These are phyloP conservation scores for Ianthella basta DNA, from an alignment of 37 sponge, comb jelly and placozoan species.

Conservation along the genomic window DNA sequence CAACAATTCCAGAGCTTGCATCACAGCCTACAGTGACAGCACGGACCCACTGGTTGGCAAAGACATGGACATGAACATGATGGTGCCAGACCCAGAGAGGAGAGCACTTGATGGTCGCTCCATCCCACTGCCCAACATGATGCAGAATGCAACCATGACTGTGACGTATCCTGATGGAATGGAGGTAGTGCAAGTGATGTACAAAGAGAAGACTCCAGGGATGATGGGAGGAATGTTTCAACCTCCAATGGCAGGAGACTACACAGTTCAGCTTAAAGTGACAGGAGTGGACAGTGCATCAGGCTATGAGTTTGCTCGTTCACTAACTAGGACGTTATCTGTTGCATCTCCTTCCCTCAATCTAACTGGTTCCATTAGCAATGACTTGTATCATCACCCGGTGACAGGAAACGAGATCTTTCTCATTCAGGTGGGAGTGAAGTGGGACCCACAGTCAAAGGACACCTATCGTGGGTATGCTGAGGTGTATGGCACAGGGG, in stretches of 20 bases:
- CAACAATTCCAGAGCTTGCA: neutral
- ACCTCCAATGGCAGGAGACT: conserved; percentile 8
- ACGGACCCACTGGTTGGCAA: neutral
- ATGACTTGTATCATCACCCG: neutral
- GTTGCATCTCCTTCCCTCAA: conserved; percentile 23
- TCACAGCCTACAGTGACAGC: neutral
- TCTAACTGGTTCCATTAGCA: neutral
- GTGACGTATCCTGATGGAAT: neutral
- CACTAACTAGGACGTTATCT: neutral
- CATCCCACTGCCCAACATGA: no score
- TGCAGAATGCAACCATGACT: neutral
- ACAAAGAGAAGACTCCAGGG: neutral
- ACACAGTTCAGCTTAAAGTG: neutral
- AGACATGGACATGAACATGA: neutral
- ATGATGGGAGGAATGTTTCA: neutral
- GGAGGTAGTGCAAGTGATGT: neutral
- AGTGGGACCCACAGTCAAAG: neutral
- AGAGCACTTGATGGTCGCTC: no score
- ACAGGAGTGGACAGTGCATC: neutral
- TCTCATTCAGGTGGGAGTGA: neutral
- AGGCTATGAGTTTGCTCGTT: conserved; percentile 11
- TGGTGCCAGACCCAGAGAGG: no score
- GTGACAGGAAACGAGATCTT: neutral
- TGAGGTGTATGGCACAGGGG: conserved; percentile 5
- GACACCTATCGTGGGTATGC: conserved; percentile 1